Base-by-base conservation (phyloP, 1,140 invertebrate genomes). In the Drosophila orena region DNA sequence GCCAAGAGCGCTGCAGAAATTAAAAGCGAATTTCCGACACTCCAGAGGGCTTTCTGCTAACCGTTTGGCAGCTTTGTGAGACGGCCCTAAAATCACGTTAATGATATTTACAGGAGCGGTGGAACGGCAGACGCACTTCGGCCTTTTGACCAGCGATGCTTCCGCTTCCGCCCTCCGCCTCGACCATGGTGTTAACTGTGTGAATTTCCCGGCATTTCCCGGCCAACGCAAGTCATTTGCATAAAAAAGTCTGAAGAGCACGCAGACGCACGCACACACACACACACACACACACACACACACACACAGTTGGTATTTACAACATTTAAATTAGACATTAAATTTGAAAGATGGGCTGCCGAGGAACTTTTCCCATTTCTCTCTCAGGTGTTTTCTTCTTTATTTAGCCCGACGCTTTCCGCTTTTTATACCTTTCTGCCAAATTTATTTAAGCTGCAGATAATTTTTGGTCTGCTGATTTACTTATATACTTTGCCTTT, bases 271-370 rank as follows among this genome's bases (percentile, higher is more conserved):
- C 6, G 52, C 46, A 15, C 59, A 54, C 66, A 59, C 54, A 55
- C 66, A 44, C 60, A 49, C 27, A 7, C 27, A 30, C 27, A 30
- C 27, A 30, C 27, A 20, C 6, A 60, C 46, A 15, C 59, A 54
- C 66, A 59, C 54, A 55, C 66, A 44, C 60, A 49, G 72, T 40
- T 88, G 71, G 64, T 89, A 88, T 89, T 89, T 88, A 88, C 84
- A 88, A 84, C 84, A 88, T 84, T 88, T 89, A 88, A 88, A 88
- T 89, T 88, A 88, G 84, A 88, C 84, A 88, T 89, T 88, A 88
- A 88, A 89, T 89, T 89, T 89, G 79, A 89, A 80, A 84, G 84
- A 88, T 88, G 84, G 80, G 79, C 84, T 88, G 84, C 76, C 77
- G 56, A 60, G 80, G 64, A 88, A 88, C 76, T 88, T 86, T 66